Conservation (phyloP, 2,797 vertebrate species). For the Pangasius djambal region DNA sequence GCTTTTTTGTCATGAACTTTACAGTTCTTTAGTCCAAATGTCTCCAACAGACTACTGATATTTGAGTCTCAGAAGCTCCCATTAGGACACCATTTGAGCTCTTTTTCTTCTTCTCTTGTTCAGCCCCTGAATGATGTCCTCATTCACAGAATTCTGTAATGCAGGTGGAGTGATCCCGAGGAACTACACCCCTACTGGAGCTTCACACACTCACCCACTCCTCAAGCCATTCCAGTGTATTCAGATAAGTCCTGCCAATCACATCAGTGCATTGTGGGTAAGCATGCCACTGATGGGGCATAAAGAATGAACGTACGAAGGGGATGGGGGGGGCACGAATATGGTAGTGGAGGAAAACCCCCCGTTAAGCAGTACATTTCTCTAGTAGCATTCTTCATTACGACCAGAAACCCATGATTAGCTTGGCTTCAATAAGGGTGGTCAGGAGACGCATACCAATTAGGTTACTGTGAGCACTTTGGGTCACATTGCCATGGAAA, state of each 20-base stretch:
- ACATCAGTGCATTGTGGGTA: slow-evolving; percentile 48
- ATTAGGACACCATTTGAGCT: slow-evolving; percentile 27
- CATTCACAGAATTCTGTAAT: slow-evolving; percentile 49
- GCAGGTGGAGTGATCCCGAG: slow-evolving; percentile 56
- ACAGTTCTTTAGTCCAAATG: slow-evolving; percentile 1
- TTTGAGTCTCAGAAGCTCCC: slow-evolving; percentile 13
- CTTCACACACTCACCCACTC: slow-evolving; percentile 26
- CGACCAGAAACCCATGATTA: slow-evolving; percentile 97
- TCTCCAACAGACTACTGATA: slow-evolving; percentile 4
- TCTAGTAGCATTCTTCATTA: slow-evolving; percentile 91
- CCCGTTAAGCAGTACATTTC: slow-evolving; percentile 87
- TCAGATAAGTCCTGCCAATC: slow-evolving; percentile 57
- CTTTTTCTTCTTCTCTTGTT: slow-evolving; percentile 35
- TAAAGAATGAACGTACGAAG: slow-evolving; percentile 61
- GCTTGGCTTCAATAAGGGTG: slow-evolving; percentile 96
- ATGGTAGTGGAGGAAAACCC: slow-evolving; percentile 64
- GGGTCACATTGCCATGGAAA: slow-evolving; percentile 97
- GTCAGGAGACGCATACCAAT: slow-evolving; percentile 99
- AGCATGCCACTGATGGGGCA: slow-evolving; percentile 64
- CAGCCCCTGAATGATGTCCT: slow-evolving; percentile 47
- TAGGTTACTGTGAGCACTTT: slow-evolving; percentile 78
- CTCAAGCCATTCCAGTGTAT: slow-evolving; percentile 49
- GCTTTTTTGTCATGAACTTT: background rate
- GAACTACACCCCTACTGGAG: slow-evolving; percentile 35
- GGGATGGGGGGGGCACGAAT: slow-evolving; percentile 41